Evolutionary conservation across 92 coral and sea anemone genomes (phyloP).

Genomic region (Meandrina meandrites): DNA sequence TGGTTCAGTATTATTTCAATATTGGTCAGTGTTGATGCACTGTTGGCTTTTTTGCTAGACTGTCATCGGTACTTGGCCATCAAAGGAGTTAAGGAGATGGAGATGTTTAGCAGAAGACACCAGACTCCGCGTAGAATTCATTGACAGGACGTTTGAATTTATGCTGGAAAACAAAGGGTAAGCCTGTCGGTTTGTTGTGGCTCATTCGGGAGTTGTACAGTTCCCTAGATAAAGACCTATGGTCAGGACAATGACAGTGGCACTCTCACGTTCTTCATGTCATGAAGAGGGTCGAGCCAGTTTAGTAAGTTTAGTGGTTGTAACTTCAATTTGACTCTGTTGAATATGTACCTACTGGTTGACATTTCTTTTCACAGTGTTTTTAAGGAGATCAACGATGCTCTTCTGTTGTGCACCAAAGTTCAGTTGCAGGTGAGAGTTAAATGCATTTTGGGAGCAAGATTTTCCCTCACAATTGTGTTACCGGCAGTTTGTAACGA

Average conservation of each 20-base stretch:
- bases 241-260: no score
- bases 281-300: background rate
- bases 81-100: conserved; percentile 86
- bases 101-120: conserved; percentile 63
- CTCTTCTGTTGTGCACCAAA: conserved; percentile 68
- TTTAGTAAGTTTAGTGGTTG: background rate
- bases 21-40: background rate
- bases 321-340: background rate
- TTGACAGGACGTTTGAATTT: conserved; percentile 61
- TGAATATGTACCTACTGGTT: background rate
- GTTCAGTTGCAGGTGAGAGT: conserved; percentile 61
- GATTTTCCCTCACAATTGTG: no score
- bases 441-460: background rate
- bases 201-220: background rate
- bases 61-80: conserved; percentile 76
- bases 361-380: conserved; percentile 2
- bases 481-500: no score
- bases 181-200: background rate
- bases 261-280: no score
- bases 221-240: background rate
- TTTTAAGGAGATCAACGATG: conserved; percentile 77
- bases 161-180: conserved; percentile 78
- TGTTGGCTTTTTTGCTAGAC: conserved; percentile 36
- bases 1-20: background rate
- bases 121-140: conserved; percentile 66